Percentiles rank a stretch among this genome's conserved stretches.
phyloP scores from a whole-genome alignment of 1,140 invertebrate genomes.

The Anagrus nilaparvatae region DNA sequence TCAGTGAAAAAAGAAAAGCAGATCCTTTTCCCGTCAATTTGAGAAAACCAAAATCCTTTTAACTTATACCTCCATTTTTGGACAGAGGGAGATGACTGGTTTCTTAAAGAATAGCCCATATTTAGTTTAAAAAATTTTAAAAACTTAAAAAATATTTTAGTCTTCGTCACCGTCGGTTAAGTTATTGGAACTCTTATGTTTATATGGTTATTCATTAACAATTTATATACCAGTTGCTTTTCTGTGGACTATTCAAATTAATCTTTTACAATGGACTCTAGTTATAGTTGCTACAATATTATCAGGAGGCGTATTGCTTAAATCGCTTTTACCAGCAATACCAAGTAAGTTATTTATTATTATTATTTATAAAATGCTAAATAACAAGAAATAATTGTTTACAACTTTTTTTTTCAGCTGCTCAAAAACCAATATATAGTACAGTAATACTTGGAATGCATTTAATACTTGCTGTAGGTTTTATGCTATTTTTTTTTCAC shows the following conservation, averaged over 20 bases:
- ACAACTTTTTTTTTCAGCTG: conserved; percentile 31
- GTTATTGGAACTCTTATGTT: conserved; percentile 75
- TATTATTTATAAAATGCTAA: conserved; percentile 20
- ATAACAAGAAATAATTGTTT: conserved; percentile 13
- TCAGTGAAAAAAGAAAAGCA: too few species aligned
- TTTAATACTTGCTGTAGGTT: conserved; percentile 70
- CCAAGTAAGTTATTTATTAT: conserved; percentile 39
- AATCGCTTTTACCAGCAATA: conserved; percentile 70
- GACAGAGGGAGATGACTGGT: too few species aligned
- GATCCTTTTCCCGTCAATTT: too few species aligned
- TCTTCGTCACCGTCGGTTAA: too few species aligned
- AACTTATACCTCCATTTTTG: too few species aligned
- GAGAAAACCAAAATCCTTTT: too few species aligned
- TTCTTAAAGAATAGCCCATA: too few species aligned
- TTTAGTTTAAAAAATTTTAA: too few species aligned
- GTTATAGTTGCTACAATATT: conserved; percentile 68
- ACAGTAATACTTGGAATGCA: conserved; percentile 64
- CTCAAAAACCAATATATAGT: conserved; percentile 55
- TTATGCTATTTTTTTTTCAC: conserved; percentile 70
- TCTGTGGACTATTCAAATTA: conserved; percentile 80
- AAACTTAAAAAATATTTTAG: too few species aligned
- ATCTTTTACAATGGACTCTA: conserved; percentile 78
- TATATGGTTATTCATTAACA: conserved; percentile 91
- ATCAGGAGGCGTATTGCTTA: conserved; percentile 76
- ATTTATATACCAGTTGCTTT: conserved; percentile 93